A percentile compares a stretch with the other conserved stretches of the same genome.
Evolutionary conservation across 1,140 invertebrate species (phyloP).

Genomic region (Drosophila prosaltans): DNA sequence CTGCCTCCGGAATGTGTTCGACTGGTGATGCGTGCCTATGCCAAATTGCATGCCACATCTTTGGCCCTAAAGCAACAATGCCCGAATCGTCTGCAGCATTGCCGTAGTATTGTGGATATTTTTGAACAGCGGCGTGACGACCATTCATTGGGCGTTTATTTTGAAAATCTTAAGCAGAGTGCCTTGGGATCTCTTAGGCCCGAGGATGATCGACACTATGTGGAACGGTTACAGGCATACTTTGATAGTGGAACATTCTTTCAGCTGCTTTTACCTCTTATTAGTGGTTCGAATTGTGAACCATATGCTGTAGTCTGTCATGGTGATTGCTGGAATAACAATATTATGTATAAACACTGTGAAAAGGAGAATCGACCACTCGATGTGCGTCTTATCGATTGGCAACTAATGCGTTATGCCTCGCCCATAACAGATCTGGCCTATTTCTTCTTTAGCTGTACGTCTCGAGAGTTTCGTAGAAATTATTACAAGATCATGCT

Average conservation of each 20-base stretch:
- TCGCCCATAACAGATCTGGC: conserved; percentile 86
- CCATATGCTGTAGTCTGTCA: conserved; percentile 84
- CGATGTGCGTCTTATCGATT: conserved; percentile 84
- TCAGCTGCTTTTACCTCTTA: conserved; percentile 39
- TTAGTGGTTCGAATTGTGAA: conserved; percentile 59
- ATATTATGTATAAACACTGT: conserved; percentile 84
- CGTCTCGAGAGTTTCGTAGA: conserved; percentile 83
- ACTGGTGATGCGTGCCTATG: conserved; percentile 84
- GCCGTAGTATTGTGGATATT: conserved; percentile 72
- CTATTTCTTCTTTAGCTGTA: conserved; percentile 85
- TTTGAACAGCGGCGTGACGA: conserved; percentile 60
- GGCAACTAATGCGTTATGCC: conserved; percentile 85
- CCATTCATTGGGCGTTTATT: conserved; percentile 51
- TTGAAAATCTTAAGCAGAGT: conserved; percentile 59
- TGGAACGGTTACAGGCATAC: conserved; percentile 40
- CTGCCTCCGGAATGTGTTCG: conserved; percentile 83
- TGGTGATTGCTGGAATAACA: conserved; percentile 86
- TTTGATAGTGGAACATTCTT: conserved; percentile 51
- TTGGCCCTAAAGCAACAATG: conserved; percentile 83
- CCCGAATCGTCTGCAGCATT: conserved; percentile 52
- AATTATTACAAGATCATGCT: conserved; percentile 84
- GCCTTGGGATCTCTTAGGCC: conserved; percentile 45
- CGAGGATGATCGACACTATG: conserved; percentile 24
- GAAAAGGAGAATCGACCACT: conserved; percentile 50
- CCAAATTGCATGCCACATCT: conserved; percentile 84